Conservation (phyloP, 2,888 invertebrate species). For the Ischnus inquisitorius region DNA sequence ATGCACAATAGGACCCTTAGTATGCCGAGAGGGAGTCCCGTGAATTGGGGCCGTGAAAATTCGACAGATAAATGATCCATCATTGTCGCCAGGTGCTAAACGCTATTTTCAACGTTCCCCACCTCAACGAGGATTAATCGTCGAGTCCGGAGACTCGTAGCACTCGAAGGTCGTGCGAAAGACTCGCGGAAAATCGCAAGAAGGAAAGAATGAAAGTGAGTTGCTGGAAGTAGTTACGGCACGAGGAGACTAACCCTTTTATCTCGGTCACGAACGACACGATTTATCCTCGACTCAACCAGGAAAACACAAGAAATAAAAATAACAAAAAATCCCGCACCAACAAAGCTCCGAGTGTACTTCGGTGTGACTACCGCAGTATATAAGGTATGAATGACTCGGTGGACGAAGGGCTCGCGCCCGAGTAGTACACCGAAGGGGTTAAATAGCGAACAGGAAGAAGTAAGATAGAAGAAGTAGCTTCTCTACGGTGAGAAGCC, state of each 20-base stretch:
- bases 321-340: neutral
- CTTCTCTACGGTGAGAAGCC: conserved; percentile 27
- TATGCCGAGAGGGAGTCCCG: neutral
- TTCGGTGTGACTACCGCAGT: conserved; percentile 17
- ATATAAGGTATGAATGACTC: conserved; percentile 54
- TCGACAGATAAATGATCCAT: neutral
- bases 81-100: neutral
- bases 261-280: conserved; percentile 66
- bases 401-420: conserved; percentile 22
- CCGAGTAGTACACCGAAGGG: conserved; percentile 27
- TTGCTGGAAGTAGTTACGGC: neutral
- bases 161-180: neutral
- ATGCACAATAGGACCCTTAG: neutral
- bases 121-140: conserved; percentile 1
- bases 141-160: neutral
- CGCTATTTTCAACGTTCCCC: neutral
- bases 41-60: neutral
- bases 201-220: conserved; percentile 12
- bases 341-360: conserved; percentile 29
- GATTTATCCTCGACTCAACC: conserved; percentile 61
- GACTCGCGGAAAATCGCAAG: neutral
- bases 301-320: conserved; percentile 13
- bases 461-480: conserved; percentile 48
- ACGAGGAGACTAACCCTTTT: conserved; percentile 43
- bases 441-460: conserved; percentile 24